Conservation (phyloP, 1,140 invertebrate species). For the Trachymyrmex cornetzi region DNA sequence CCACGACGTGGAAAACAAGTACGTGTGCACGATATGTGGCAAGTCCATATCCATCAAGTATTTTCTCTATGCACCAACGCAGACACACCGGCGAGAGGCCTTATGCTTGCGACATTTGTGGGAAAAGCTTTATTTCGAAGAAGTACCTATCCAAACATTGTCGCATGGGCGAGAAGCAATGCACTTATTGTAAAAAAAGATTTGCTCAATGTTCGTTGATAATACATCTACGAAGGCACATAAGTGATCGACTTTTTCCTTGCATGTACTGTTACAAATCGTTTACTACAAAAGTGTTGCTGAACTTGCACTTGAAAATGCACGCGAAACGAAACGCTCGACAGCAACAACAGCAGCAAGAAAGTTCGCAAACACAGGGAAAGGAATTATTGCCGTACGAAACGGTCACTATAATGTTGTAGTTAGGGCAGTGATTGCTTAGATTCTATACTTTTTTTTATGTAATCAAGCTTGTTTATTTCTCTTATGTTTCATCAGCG, state of each 20-base stretch:
- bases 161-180: conserved; percentile 89
- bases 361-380: conserved; percentile 60
- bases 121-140: conserved; percentile 91
- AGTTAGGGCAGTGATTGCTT: conserved; percentile 46
- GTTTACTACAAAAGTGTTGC: conserved; percentile 85
- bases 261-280: conserved; percentile 88
- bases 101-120: conserved; percentile 86
- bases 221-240: conserved; percentile 88
- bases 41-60: conserved; percentile 89
- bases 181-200: conserved; percentile 90
- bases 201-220: conserved; percentile 90
- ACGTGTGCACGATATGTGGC: conserved; percentile 92
- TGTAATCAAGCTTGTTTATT: neutral
- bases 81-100: conserved; percentile 90
- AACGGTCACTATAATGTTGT: conserved; percentile 71
- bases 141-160: too few relatives aligned
- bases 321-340: conserved; percentile 85
- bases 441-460: neutral
- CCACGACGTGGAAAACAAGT: conserved; percentile 84
- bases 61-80: conserved; percentile 93
- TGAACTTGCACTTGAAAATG: conserved; percentile 85
- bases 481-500: conserved; percentile 8
- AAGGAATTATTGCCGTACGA: conserved; percentile 55
- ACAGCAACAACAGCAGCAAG: conserved; percentile 69
- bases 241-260: conserved; percentile 88